Evolutionary conservation across 2,888 invertebrate species (phyloP), one percentile per base, ranked within the genome.

Genomic region (Chelonus formosanus): DNA sequence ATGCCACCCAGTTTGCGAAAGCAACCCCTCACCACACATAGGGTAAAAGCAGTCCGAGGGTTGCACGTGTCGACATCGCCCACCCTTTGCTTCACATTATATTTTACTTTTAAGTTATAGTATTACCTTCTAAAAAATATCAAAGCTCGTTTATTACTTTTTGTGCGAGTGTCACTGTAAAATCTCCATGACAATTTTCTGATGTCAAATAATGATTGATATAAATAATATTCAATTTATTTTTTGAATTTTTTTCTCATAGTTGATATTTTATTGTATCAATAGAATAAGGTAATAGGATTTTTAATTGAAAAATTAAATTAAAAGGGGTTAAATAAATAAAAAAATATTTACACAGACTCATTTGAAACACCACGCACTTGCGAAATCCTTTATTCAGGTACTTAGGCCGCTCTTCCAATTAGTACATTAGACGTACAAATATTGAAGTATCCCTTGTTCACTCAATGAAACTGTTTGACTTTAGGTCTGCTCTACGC

Each of bases 361-460:
- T 35, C 48, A 58, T 58, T 32, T 48, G 32, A 32, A 56, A 45
- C 56, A 56, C 56, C 48, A 8, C 20, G 48, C 57, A 43, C 52
- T 31, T 10, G n/a, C n/a, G 20, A 43, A 43, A 34, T 40, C 6
- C 36, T 20, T 40, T 43, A 43, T 34, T 6, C 3, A 8, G 7
- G 44, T 10, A 40, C 57, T 58, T 52, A 32, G 20, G 10, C n/a
- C 50, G 32, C 31, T 43, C 36, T 64, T 43, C n/a, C 63, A 58
- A 64, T 64, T 71, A 70, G 74, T 77, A 70, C 76, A 76, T 76
- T 77, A 75, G 65, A 67, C 63, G 63, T 57, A 70, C 76, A 78
- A 79, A 79, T 78, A 78, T 79, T 78, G 71, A 67, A 75, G 71
- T 67, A 72, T 67, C 73, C 73, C 74, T 73, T 70, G 50, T 45